These are phyloP conservation scores for Brachylomia viminalis DNA, from an alignment of 2,888 invertebrate species.

Conservation along the genomic window DNA sequence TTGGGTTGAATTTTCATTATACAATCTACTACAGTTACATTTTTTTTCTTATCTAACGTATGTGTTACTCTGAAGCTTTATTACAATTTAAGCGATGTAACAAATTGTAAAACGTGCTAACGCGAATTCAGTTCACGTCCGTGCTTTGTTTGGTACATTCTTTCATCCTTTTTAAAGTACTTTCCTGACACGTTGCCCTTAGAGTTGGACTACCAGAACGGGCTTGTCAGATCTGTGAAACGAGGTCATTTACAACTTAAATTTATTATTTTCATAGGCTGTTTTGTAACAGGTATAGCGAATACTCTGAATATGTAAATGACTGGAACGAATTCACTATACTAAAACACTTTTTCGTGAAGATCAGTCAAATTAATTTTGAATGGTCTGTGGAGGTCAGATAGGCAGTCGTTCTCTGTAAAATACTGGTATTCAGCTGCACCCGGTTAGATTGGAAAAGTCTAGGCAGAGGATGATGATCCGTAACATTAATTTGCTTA, in stretches of 20 bases:
- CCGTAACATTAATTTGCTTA: neutral
- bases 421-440: neutral
- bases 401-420: neutral
- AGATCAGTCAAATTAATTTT: neutral
- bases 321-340: neutral
- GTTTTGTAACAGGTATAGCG: neutral
- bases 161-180: conserved; percentile 80
- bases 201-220: conserved; percentile 64
- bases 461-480: neutral
- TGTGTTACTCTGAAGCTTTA: conserved; percentile 87
- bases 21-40: conserved; percentile 62
- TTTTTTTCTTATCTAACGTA: conserved; percentile 71
- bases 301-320: neutral
- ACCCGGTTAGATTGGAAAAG: neutral
- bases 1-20: conserved; percentile 61
- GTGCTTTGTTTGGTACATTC: conserved; percentile 83
- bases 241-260: conserved; percentile 35
- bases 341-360: neutral
- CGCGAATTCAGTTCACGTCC: conserved; percentile 85
- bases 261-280: conserved; percentile 34
- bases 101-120: conserved; percentile 88
- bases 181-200: conserved; percentile 77
- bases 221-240: conserved; percentile 62
- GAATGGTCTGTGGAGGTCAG: no score
- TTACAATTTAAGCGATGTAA: conserved; percentile 89